A percentile compares a stretch with the other conserved stretches of the same genome.
Evolutionary conservation across 1,140 invertebrate genomes (phyloP).

Genomic region (Babylonia areolata): DNA sequence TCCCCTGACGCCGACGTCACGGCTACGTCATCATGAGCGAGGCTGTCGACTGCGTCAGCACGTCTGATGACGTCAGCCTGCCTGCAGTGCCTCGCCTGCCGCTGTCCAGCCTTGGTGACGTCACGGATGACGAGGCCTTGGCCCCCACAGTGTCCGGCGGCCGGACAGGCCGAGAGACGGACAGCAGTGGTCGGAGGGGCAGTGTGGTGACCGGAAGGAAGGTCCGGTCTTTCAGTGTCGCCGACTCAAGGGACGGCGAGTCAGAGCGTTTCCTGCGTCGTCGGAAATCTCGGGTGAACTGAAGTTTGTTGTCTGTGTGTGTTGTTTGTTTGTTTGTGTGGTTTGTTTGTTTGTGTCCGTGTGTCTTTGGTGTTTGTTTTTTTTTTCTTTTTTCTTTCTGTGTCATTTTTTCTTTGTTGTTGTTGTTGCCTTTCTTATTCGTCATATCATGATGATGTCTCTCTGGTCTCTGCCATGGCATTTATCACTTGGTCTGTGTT

Average conservation of each 20-base stretch:
- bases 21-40: too few relatives aligned
- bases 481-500: too few relatives aligned
- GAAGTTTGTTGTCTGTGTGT: background rate
- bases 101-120: background rate
- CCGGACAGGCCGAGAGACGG: too few relatives aligned
- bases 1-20: too few relatives aligned
- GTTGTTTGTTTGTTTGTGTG: background rate
- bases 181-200: too few relatives aligned
- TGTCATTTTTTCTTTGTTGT: background rate
- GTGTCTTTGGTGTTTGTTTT: background rate
- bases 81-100: background rate
- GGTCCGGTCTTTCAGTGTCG: background rate
- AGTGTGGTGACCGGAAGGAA: too few relatives aligned
- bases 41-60: too few relatives aligned
- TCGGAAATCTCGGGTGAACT: background rate
- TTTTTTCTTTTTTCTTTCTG: background rate
- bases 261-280: background rate
- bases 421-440: background rate
- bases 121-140: background rate
- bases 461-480: too few relatives aligned
- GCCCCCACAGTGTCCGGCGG: background rate
- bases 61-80: background rate
- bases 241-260: background rate
- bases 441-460: too few relatives aligned
- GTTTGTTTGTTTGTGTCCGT: background rate